phyloP scores from a whole-genome alignment of 2,888 invertebrate genomes.

The Acheta domesticus region DNA sequence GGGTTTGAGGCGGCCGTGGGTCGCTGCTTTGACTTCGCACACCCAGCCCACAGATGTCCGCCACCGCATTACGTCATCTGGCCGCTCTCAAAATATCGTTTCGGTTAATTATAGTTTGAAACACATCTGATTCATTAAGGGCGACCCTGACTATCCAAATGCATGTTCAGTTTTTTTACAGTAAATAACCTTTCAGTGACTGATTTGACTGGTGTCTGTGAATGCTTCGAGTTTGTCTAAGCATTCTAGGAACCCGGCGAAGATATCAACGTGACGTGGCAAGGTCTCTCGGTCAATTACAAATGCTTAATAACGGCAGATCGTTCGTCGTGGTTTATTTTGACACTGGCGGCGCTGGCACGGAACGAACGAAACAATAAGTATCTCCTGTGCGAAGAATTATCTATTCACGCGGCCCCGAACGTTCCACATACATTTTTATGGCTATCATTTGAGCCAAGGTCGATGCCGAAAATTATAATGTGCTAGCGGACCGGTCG shows the following conservation, averaged over 20 bases:
- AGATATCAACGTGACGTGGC: background rate
- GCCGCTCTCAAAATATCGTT: too few relatives aligned
- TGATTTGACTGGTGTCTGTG: background rate
- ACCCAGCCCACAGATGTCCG: too few relatives aligned
- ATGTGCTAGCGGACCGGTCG: background rate
- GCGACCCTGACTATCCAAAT: background rate
- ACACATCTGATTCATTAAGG: background rate
- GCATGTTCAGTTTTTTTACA: background rate
- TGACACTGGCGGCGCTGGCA: too few relatives aligned
- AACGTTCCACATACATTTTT: conserved; percentile 3
- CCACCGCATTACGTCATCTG: too few relatives aligned
- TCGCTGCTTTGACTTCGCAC: too few relatives aligned
- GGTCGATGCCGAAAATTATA: conserved; percentile 18
- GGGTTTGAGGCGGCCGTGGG: too few relatives aligned
- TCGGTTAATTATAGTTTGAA: too few relatives aligned
- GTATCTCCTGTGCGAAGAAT: background rate
- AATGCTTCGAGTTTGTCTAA: background rate
- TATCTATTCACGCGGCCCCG: background rate
- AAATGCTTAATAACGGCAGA: background rate
- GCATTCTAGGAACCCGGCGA: background rate
- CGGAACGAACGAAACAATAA: background rate
- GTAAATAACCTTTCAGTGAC: background rate
- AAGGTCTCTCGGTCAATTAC: conserved; percentile 1
- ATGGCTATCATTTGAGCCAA: conserved; percentile 18
- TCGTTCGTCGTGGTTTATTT: too few relatives aligned